These are phyloP conservation scores for Osedax fenrisi DNA, from an alignment of 2,888 invertebrate species.

Conservation along the genomic window DNA sequence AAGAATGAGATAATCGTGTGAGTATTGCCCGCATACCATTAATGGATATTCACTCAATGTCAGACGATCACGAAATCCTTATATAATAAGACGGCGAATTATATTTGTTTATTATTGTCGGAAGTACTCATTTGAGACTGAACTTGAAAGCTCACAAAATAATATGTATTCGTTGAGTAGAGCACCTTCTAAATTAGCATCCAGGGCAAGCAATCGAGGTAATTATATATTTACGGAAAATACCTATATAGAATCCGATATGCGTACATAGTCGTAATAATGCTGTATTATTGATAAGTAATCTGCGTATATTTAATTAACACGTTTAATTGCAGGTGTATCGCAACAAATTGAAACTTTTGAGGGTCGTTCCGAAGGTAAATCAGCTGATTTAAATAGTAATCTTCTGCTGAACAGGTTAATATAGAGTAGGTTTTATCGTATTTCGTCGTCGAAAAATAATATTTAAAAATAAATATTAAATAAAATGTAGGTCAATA, in stretches of 20 bases:
- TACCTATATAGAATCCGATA: no score
- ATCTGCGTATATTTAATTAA: not conserved
- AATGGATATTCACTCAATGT: not conserved
- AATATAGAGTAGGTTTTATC: no score
- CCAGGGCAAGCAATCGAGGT: not conserved
- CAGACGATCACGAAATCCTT: not conserved
- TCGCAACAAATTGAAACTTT: not conserved
- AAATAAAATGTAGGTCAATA: no score
- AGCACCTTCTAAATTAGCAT: not conserved
- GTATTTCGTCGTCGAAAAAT: no score
- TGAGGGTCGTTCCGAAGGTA: not conserved
- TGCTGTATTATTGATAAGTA: no score
- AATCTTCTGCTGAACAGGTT: not conserved
- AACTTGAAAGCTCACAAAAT: not conserved
- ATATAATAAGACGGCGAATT: not conserved
- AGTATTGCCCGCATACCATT: not conserved
- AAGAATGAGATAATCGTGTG: not conserved
- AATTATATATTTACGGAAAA: not conserved
- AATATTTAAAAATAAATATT: no score
- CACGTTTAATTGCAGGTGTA: not conserved
- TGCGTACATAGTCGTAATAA: no score
- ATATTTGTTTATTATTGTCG: not conserved
- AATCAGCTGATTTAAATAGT: not conserved
- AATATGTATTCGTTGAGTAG: not conserved
- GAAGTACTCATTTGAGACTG: not conserved